A percentile compares a stretch with the other conserved stretches of the same genome.
Evolutionary conservation across 2,113 vertebrate species (phyloP).

Genomic region (Oreochromis niloticus): DNA sequence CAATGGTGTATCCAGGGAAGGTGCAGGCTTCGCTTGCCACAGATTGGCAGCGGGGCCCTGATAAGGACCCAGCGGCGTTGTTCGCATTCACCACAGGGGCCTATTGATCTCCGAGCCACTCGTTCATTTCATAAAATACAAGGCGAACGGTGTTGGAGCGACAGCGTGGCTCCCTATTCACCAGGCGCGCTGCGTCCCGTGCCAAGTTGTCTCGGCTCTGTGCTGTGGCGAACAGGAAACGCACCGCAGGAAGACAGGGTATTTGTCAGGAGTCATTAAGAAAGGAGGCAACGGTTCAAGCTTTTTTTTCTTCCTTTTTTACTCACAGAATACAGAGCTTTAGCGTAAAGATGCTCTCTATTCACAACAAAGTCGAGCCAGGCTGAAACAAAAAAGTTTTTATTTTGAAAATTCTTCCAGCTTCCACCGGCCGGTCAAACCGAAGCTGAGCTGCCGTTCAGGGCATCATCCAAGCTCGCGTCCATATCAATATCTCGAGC

Average conservation of each 20-base stretch:
- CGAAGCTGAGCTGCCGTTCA: not conserved
- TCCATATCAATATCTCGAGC: conserved; percentile 73
- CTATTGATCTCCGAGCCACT: conserved; percentile 67
- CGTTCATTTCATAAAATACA: conserved; percentile 69
- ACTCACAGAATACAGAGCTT: conserved; percentile 32
- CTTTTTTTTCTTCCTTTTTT: not conserved
- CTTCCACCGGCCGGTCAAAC: not conserved
- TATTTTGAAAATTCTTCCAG: not conserved
- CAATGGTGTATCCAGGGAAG: conserved; percentile 77
- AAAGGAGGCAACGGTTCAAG: conserved; percentile 57
- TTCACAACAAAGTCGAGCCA: conserved; percentile 28
- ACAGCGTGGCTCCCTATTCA: conserved; percentile 39
- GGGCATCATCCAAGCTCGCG: conserved; percentile 67
- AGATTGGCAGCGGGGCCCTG: conserved; percentile 69
- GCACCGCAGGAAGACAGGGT: conserved; percentile 40
- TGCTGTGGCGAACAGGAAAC: conserved; percentile 47
- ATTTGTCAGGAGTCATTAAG: conserved; percentile 68
- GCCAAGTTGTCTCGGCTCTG: conserved; percentile 40
- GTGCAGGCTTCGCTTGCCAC: conserved; percentile 67
- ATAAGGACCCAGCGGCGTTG: conserved; percentile 60
- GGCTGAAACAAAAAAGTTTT: not conserved
- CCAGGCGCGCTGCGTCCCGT: conserved; percentile 18
- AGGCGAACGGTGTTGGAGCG: conserved; percentile 40
- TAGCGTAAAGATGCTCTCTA: conserved; percentile 1
- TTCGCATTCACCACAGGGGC: conserved; percentile 57